Base-by-base conservation (phyloP, 2,797 vertebrate species). In the Coregonus suidteri region DNA sequence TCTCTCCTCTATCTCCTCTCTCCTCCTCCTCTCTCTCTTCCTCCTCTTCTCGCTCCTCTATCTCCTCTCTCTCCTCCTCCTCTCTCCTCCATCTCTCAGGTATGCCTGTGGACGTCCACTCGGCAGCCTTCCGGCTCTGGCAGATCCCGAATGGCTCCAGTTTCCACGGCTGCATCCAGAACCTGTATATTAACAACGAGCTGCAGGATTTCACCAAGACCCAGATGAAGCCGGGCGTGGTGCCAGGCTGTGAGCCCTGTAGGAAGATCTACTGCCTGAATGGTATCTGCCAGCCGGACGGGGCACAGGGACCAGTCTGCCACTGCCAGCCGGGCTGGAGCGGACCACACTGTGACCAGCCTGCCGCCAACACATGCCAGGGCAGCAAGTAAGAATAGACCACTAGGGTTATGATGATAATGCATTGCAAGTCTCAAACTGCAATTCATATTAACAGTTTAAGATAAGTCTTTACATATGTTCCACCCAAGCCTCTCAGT, bases 141-240 rank as follows among this genome's bases (percentile, higher is more conserved):
- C 97, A 99, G 93, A 94, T 98, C 83, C 96, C 98, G 80, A 99
- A 99, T 0, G 95, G 98, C 70, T 97, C 96, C 88, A 98, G 98
- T 89, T 99, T 99, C 93, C 98, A 99, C 0, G 98, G 98, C 7
- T 99, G 98, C 81, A 99, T 99, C 85, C 97, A 98, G 84, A 99
- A 99, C 89, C 94, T 99, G 16, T 99, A 99, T 88, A 99, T 99
- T 90, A 99, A 99, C 93, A 99, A 99, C 0, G 98, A 99, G 92
- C 93, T 99, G 74, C 98, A 99, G 90, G 98, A 99, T 89, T 99
- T 99, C 90, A 99, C 98, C 85, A 98, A 99, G 91, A 99, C 98
- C 0, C 96, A 98, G 91, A 98, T 99, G 97, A 98, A 98, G 51
- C 97, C 98, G 0, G 98, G 98, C 0, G 98, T 99, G 85, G 97